These are phyloP conservation scores for Calephelis virginiensis DNA, from an alignment of 1,140 invertebrate species.

Conservation along the genomic window DNA sequence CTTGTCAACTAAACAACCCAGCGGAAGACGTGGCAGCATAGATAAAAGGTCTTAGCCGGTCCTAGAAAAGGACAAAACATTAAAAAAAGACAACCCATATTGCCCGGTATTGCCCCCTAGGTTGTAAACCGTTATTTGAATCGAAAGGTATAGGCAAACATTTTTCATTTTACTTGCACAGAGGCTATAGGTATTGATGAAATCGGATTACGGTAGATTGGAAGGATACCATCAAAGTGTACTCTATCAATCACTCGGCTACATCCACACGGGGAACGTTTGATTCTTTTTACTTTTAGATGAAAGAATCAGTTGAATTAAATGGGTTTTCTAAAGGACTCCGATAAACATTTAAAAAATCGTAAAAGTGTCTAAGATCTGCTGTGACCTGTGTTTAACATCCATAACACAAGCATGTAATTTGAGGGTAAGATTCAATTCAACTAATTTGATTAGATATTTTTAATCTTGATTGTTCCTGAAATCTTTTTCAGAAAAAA, in stretches of 20 bases:
- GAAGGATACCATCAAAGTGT: constrained; percentile 27
- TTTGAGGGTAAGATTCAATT: not conserved
- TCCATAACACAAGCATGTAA: too few relatives aligned
- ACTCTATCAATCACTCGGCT: constrained; percentile 35
- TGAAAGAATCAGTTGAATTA: not conserved
- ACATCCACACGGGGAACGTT: constrained; percentile 28
- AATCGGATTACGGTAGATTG: constrained; percentile 43
- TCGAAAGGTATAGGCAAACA: constrained; percentile 9
- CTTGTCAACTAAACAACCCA: too few relatives aligned
- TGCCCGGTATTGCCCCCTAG: too few relatives aligned
- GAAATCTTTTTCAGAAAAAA: too few relatives aligned
- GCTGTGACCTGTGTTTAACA: not conserved
- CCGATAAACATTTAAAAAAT: too few relatives aligned
- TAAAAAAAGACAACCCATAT: too few relatives aligned
- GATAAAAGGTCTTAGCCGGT: too few relatives aligned
- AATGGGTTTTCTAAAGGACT: not conserved
- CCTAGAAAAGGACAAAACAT: too few relatives aligned
- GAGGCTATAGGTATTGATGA: constrained; percentile 45
- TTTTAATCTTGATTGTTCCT: too few relatives aligned
- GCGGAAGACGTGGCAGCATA: too few relatives aligned
- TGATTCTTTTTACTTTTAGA: not conserved
- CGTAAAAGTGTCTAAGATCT: not conserved
- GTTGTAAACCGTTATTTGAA: too few relatives aligned
- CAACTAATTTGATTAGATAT: too few relatives aligned
- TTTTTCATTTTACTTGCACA: constrained; percentile 28